phyloP scores from a whole-genome alignment of 2,888 invertebrate genomes.

The Glyphotaelius pellucidus region DNA sequence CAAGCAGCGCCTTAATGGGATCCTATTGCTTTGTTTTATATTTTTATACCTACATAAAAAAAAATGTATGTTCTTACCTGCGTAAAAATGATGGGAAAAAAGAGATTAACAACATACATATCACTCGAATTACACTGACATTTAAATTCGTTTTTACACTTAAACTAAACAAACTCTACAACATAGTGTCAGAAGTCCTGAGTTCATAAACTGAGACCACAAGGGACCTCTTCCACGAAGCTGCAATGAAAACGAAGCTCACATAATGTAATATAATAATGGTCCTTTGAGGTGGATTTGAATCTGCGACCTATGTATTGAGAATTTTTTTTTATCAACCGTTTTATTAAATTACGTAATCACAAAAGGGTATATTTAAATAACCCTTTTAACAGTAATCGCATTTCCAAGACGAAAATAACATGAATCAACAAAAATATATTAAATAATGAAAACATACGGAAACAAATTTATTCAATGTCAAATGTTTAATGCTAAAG shows the following conservation, averaged over 20 bases:
- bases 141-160: background rate
- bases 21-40: too few relatives aligned
- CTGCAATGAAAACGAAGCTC: background rate
- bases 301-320: conserved; percentile 81
- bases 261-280: background rate
- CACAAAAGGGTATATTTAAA: background rate
- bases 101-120: background rate
- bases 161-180: background rate
- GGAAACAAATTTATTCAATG: background rate
- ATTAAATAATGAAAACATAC: background rate
- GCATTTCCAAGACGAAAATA: background rate
- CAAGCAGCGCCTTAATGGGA: too few relatives aligned
- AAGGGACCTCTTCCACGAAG: background rate
- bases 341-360: background rate
- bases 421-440: background rate
- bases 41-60: too few relatives aligned
- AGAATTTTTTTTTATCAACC: background rate
- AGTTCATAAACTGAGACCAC: background rate
- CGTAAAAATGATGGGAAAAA: too few relatives aligned
- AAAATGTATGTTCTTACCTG: too few relatives aligned
- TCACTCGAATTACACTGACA: background rate
- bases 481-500: background rate
- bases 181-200: background rate
- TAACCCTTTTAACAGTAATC: background rate
- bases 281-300: conserved; percentile 68